Percentiles rank a stretch among this genome's conserved stretches.
Conservation (phyloP, 2,888 invertebrate genomes). For the Diarsia mendica region DNA sequence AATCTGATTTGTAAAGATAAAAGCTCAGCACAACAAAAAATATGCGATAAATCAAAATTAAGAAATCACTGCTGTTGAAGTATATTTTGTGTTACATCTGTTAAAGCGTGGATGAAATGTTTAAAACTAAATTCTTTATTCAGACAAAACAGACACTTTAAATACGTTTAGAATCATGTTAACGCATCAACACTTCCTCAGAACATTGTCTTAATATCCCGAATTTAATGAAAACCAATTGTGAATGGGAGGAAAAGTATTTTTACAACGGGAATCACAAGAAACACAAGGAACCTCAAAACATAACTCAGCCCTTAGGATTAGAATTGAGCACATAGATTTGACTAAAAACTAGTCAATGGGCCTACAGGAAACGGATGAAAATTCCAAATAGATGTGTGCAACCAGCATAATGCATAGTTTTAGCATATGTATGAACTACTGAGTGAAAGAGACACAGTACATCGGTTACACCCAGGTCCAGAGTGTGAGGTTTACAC, state of each 20-base stretch:
- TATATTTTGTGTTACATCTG: slow-evolving; percentile 73
- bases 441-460: slow-evolving; percentile 50
- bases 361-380: slow-evolving; percentile 15
- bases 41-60: slow-evolving; percentile 24
- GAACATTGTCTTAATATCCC: slow-evolving; percentile 22
- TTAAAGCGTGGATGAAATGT: slow-evolving; percentile 69
- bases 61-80: slow-evolving; percentile 64
- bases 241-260: slow-evolving; percentile 1
- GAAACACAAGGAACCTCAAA: slow-evolving; percentile 37
- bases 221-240: background rate
- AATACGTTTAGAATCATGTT: slow-evolving; percentile 50
- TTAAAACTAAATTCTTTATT: slow-evolving; percentile 23
- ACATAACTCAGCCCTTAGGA: slow-evolving; percentile 16
- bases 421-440: slow-evolving; percentile 52
- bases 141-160: slow-evolving; percentile 6
- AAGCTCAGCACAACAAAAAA: slow-evolving; percentile 16
- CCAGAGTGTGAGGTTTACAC: slow-evolving; percentile 49
- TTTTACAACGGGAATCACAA: background rate
- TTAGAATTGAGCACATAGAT: slow-evolving; percentile 27
- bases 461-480: slow-evolving; percentile 49
- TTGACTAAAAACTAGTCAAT: background rate
- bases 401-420: slow-evolving; percentile 40
- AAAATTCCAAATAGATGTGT: slow-evolving; percentile 27
- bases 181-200: slow-evolving; percentile 40
- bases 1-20: background rate